A percentile compares a stretch with the other conserved stretches of the same genome.
phyloP scores from a whole-genome alignment of 2,113 vertebrate genomes.

The Hypocryptadius cinnamomeus region DNA sequence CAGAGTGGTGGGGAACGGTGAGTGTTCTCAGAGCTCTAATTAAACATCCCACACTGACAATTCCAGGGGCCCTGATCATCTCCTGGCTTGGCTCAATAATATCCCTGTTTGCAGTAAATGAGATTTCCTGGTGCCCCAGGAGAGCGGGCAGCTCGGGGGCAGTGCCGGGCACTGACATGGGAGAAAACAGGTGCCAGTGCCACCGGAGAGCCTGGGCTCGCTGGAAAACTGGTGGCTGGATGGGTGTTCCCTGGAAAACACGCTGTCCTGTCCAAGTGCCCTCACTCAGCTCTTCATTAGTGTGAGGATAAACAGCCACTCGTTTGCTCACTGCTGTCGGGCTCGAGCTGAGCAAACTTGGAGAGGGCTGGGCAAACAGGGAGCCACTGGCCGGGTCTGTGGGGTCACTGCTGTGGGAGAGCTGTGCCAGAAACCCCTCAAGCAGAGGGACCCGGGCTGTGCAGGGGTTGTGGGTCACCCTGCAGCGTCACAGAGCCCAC shows the following conservation, averaged over 20 bases:
- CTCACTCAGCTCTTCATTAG: slow-evolving; percentile 62
- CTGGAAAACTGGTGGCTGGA: background rate
- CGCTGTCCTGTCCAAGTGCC: background rate
- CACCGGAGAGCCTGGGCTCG: accelerated
- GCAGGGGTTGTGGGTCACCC: background rate
- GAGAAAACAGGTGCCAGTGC: background rate
- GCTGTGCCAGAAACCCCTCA: background rate
- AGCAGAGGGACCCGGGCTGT: background rate
- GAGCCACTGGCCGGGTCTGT: slow-evolving; percentile 45
- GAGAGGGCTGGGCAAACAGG: slow-evolving; percentile 61
- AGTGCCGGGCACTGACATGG: accelerated
- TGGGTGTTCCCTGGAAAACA: background rate
- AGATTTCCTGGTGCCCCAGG: background rate
- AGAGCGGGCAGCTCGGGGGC: background rate
- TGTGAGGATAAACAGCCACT: slow-evolving; percentile 49
- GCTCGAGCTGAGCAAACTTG: slow-evolving; percentile 55
- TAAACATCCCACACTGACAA: background rate
- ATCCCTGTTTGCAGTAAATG: background rate
- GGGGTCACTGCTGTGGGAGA: slow-evolving; percentile 10
- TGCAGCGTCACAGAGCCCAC: background rate
- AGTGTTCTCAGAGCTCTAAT: background rate
- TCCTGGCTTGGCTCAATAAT: background rate
- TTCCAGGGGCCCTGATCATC: background rate
- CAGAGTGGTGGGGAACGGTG: background rate
- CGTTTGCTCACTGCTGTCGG: slow-evolving; percentile 47